These are phyloP conservation scores for Gambusia yucatana DNA, from an alignment of 2,797 vertebrate genomes.

Conservation along the genomic window DNA sequence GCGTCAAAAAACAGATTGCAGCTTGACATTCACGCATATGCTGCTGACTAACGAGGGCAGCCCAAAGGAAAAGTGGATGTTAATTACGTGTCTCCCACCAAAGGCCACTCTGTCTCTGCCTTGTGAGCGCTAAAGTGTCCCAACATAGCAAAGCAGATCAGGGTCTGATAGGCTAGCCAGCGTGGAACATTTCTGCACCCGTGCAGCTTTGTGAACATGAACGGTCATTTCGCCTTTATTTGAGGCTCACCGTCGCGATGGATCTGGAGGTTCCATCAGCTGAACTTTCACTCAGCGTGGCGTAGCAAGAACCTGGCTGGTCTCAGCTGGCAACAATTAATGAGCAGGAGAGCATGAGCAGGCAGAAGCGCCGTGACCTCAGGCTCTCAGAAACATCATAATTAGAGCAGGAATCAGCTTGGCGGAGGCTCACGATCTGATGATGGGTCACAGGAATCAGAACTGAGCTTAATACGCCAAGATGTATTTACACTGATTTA, in stretches of 20 bases:
- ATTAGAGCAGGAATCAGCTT: conserved; percentile 53
- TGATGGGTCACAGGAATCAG: background rate
- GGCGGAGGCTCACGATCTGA: conserved; percentile 18
- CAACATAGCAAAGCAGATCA: conserved; percentile 24
- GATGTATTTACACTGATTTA: background rate
- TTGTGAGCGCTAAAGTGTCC: background rate
- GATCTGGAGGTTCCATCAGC: background rate
- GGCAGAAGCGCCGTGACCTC: conserved; percentile 57
- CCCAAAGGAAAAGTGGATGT: conserved; percentile 70
- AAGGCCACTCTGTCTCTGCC: conserved; percentile 38
- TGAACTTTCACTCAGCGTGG: conserved; percentile 27
- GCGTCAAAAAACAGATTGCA: conserved; percentile 75
- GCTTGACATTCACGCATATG: conserved; percentile 76
- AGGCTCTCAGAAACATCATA: conserved; percentile 55
- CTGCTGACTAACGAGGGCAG: conserved; percentile 78
- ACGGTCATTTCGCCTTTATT: background rate
- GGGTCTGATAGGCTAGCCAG: background rate
- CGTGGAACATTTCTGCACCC: background rate
- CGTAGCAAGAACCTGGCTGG: conserved; percentile 49
- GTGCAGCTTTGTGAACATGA: background rate
- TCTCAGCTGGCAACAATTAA: conserved; percentile 73
- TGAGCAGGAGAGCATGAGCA: conserved; percentile 59
- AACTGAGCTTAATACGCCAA: background rate
- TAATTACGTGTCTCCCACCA: conserved; percentile 61
- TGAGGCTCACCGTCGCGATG: background rate